Evolutionary conservation across 2,888 invertebrate genomes (phyloP).

Genomic region (Cheilosia vernalis): DNA sequence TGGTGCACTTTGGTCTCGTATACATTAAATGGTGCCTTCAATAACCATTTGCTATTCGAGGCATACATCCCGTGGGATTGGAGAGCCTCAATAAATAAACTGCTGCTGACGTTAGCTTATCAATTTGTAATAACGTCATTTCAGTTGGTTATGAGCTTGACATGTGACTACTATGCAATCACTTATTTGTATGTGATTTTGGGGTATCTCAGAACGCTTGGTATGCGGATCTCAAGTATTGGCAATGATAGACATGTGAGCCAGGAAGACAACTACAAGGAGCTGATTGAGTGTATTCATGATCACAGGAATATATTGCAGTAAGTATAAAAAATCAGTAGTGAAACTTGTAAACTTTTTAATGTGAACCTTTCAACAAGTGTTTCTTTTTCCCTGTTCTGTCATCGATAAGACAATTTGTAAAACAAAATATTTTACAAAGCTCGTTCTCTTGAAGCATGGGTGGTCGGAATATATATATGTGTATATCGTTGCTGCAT

Average conservation of each 20-base stretch:
- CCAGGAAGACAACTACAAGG: slow-evolving; percentile 70
- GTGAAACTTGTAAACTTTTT: too few species aligned
- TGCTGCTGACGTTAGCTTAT: slow-evolving; percentile 55
- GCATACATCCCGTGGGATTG: slow-evolving; percentile 76
- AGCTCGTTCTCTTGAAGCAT: too few species aligned
- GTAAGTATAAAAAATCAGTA: slow-evolving; percentile 61
- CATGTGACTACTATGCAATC: slow-evolving; percentile 73
- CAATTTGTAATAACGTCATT: slow-evolving; percentile 48
- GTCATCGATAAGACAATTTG: too few species aligned
- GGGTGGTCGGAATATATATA: too few species aligned
- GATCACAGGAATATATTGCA: slow-evolving; percentile 76
- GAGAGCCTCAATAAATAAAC: slow-evolving; percentile 48
- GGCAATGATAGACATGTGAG: slow-evolving; percentile 42
- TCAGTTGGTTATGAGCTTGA: slow-evolving; percentile 65
- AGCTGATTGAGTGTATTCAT: slow-evolving; percentile 75
- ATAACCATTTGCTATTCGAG: slow-evolving; percentile 65
- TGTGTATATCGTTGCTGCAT: too few species aligned
- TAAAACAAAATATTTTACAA: too few species aligned
- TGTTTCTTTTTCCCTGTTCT: too few species aligned
- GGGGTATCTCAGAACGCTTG: slow-evolving; percentile 74
- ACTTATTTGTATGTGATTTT: slow-evolving; percentile 75
- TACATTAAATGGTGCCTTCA: slow-evolving; percentile 57
- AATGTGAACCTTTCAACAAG: too few species aligned
- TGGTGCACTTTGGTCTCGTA: slow-evolving; percentile 57
- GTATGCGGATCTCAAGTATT: slow-evolving; percentile 74